Evolutionary conservation across 2,888 invertebrate genomes (phyloP), one percentile per base, ranked within the genome.

Genomic region (Lysandra coridon): DNA sequence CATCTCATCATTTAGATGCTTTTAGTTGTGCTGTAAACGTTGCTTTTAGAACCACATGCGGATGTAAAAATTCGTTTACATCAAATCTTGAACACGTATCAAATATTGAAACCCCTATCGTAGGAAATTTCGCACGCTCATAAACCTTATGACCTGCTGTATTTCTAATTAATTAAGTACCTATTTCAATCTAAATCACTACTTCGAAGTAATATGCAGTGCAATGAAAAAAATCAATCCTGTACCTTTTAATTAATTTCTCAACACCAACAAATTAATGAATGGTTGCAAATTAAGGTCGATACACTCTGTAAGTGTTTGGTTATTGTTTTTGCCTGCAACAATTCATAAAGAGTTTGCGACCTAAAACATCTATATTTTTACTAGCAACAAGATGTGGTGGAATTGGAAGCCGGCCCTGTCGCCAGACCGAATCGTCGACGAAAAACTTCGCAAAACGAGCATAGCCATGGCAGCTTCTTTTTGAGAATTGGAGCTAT

Each of bases 401-500:
- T 95, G 84, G 97, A 97, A 88, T 94, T 97, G 84, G 97, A 97
- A 92, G 96, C 96, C 80, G 96, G 96, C 80, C 92, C 95, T 74
- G 95, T 96, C 81, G 95, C 96, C 76, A 95, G 96, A 88, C 96
- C 95, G 83, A 84, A 88, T 53, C 96, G 97, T 83, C 97, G 97
- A 89, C 96, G 98, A 84, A 98, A 98, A 93, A 98, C 98, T 79
- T 97, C 98, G 33, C 98, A 98, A 89, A 98, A 98, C 88, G 98
- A 98, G 88, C 97, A 97, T 86, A 98, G 98, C 87, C 98, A 98
- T 90, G 98, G 98, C 84, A 98, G 98, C 86, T 98, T 98, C 93
- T 98, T 98, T 92, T 95, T 98, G 79, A 95, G 98, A 86, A 98
- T 98, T 88, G 98, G 98, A 85, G 98, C 98, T 84, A 98, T 98